Evolutionary conservation across 2,888 invertebrate species (phyloP).

Genomic region (Cyclophora albipunctata): DNA sequence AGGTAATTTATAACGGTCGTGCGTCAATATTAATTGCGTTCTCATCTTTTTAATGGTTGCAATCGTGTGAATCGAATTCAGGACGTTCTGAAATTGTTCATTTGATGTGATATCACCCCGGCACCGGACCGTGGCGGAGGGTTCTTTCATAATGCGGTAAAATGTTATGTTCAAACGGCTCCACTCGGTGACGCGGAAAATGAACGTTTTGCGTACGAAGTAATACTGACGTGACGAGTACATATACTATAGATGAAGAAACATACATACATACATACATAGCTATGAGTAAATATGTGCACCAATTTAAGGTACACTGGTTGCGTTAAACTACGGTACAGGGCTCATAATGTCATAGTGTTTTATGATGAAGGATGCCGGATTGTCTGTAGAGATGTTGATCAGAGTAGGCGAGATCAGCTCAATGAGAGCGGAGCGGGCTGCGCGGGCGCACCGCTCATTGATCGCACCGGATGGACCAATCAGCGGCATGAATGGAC

Average conservation of each 20-base stretch:
- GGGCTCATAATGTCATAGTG: too few relatives aligned
- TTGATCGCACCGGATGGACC: constrained; percentile 74
- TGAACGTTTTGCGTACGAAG: constrained; percentile 39
- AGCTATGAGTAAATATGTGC: too few relatives aligned
- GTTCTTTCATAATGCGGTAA: constrained; percentile 55
- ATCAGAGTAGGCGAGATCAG: constrained; percentile 68
- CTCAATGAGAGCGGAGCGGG: constrained; percentile 41
- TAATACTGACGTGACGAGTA: constrained; percentile 4
- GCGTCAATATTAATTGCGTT: too few relatives aligned
- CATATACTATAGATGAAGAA: background rate
- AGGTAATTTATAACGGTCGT: background rate
- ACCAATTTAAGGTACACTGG: too few relatives aligned
- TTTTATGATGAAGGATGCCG: background rate
- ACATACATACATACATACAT: too few relatives aligned
- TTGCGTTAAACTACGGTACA: too few relatives aligned
- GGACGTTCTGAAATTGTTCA: constrained; percentile 34
- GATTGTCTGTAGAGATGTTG: constrained; percentile 34
- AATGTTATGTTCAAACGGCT: constrained; percentile 55
- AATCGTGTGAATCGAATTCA: constrained; percentile 36
- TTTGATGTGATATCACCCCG: constrained; percentile 44
- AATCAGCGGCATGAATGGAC: constrained; percentile 74
- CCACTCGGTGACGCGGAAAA: constrained; percentile 48
- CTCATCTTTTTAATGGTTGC: constrained; percentile 7
- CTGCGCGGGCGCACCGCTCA: constrained; percentile 69
- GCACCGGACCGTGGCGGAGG: constrained; percentile 46